Evolutionary conservation across 2,113 vertebrate species (phyloP).

Genomic region (Bos indicus): DNA sequence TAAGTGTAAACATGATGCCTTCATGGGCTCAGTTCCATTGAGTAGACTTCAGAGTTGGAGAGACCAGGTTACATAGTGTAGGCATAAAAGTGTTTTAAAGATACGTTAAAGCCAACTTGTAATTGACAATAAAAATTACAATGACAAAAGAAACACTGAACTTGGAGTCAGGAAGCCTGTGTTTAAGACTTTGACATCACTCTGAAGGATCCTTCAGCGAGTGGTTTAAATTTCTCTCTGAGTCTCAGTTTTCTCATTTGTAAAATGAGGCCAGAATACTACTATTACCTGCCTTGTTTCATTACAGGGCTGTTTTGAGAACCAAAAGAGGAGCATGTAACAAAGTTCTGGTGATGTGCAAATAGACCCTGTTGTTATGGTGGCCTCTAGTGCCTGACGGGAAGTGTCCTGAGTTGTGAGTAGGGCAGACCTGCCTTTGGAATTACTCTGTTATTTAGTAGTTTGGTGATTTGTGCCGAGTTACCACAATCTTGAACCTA

Average conservation of each 20-base stretch:
- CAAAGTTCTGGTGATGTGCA: background rate
- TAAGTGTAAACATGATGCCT: background rate
- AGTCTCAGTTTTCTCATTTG: constrained; percentile 5
- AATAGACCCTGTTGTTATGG: background rate
- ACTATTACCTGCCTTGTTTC: background rate
- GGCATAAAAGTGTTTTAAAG: background rate
- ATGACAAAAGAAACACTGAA: background rate
- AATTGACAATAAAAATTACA: background rate
- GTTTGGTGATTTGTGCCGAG: background rate
- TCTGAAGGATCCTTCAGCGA: background rate
- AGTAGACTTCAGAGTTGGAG: background rate
- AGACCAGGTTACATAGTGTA: background rate
- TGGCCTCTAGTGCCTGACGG: background rate
- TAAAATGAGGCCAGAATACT: background rate
- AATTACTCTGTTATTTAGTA: background rate
- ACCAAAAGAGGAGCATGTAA: background rate
- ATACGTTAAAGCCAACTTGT: background rate
- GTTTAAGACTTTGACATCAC: background rate
- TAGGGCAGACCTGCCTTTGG: background rate
- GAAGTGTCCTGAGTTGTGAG: background rate
- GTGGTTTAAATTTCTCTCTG: background rate
- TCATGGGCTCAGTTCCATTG: background rate
- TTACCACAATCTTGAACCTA: background rate
- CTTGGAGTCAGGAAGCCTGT: background rate
- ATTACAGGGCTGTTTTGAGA: background rate